Evolutionary conservation across 1,140 invertebrate genomes (phyloP), one percentile per base, ranked within the genome.

Genomic region (Littorina saxatilis): DNA sequence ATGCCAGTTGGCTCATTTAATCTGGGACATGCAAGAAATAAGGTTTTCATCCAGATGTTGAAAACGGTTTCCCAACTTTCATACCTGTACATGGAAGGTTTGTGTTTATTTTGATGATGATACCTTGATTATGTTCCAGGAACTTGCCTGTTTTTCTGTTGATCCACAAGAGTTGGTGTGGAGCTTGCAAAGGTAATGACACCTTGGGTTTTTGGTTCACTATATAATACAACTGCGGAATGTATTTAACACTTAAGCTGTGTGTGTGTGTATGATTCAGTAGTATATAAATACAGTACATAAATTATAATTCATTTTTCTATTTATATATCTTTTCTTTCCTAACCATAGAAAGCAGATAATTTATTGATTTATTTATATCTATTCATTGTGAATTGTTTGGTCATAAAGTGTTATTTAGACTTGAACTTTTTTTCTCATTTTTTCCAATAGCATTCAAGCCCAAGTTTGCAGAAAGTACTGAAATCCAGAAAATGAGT

Each of bases 101-200:
- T n/a, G n/a, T n/a, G n/a, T n/a, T n/a, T n/a, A n/a, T n/a, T n/a
- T n/a, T n/a, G n/a, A n/a, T n/a, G n/a, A n/a, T n/a, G n/a, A n/a
- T n/a, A n/a, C n/a, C n/a, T n/a, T n/a, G n/a, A n/a, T n/a, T n/a
- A n/a, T n/a, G n/a, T n/a, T 88, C 89, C 81, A 92, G 93, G 47
- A 92, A 93, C 47, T 94, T 94, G 84, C 94, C 94, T 17, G 75
- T 94, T 0, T 94, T 95, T 94, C 87, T 95, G 3, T 92, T 95
- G 11, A 94, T 95, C 37, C 94, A 95, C 88, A 95, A 95, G 85
- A 93, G 94, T 1, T 95, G 94, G 94, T 95, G 94, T 90, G 92
- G 93, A 15, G 94, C 94, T 17, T 95, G 94, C 88, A 94, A 94
- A 91, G 93, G 94, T 90, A 87, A 87, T 80, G 79, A 77, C 27